Conservation (phyloP, 2,888 invertebrate genomes). For the Dinocampus coccinellae region DNA sequence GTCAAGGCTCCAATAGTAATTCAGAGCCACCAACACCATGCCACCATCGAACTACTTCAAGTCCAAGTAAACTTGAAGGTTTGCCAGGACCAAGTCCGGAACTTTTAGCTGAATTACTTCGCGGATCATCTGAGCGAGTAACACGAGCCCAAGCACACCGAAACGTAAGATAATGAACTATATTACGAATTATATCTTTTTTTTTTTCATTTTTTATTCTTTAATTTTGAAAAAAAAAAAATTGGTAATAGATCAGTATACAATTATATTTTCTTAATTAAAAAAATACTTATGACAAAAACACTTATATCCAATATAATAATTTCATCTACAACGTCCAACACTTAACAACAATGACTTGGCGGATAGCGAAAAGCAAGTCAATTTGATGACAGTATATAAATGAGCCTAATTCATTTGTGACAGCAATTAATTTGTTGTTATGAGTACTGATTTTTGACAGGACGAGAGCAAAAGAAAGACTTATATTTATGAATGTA, state of each 20-base stretch:
- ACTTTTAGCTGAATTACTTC: constrained; percentile 81
- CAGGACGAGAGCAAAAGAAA: too few species aligned
- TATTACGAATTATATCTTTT: neutral
- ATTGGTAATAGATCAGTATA: too few species aligned
- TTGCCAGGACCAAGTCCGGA: constrained; percentile 75
- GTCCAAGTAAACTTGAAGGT: constrained; percentile 82
- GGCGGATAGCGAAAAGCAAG: neutral
- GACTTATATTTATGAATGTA: constrained; percentile 44
- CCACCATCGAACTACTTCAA: constrained; percentile 84
- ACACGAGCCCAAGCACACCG: constrained; percentile 68
- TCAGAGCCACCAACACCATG: constrained; percentile 72
- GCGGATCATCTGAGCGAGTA: constrained; percentile 84
- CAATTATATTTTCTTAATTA: too few species aligned
- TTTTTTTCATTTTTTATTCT: neutral
- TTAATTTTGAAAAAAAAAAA: neutral
- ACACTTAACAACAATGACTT: neutral
- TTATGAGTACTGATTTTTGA: too few species aligned
- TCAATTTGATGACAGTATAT: neutral
- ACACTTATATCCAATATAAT: too few species aligned
- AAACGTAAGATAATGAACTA: constrained; percentile 65
- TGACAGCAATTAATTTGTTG: too few species aligned
- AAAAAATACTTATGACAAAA: too few species aligned
- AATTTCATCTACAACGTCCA: too few species aligned
- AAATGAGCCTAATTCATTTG: too few species aligned
- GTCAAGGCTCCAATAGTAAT: constrained; percentile 53